A percentile compares a stretch with the other conserved stretches of the same genome.
Conservation (phyloP, 2,888 invertebrate species). For the Apoda limacodes region DNA sequence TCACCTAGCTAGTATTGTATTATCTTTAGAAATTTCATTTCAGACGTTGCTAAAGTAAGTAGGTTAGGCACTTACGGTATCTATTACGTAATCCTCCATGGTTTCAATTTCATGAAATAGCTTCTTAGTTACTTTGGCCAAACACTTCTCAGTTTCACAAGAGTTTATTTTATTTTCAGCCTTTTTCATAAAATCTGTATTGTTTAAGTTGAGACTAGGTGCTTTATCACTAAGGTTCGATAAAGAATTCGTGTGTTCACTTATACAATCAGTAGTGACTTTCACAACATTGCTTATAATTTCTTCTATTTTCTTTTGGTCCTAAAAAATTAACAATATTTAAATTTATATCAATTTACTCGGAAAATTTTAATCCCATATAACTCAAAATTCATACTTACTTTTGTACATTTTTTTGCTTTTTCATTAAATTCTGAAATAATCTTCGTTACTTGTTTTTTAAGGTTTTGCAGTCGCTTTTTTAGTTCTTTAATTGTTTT, state of each 20-base stretch:
- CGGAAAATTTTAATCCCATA: neutral
- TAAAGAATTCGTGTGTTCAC: conserved; percentile 21
- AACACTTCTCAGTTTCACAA: conserved; percentile 30
- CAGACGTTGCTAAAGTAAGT: too few relatives aligned
- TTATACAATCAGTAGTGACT: conserved; percentile 26
- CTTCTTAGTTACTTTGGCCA: conserved; percentile 23
- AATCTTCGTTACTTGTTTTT: conserved; percentile 20
- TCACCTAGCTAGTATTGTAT: too few relatives aligned
- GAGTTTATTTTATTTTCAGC: conserved; percentile 26
- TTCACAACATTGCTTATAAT: conserved; percentile 24
- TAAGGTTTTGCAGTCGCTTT: conserved; percentile 23
- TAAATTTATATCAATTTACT: neutral
- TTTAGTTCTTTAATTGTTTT: conserved; percentile 22
- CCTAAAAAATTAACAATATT: conserved; percentile 22
- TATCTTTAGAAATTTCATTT: too few relatives aligned
- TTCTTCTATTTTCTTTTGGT: conserved; percentile 24
- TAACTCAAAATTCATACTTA: conserved; percentile 18
- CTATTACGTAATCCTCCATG: too few relatives aligned
- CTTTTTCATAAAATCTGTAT: conserved; percentile 23
- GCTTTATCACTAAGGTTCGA: conserved; percentile 15
- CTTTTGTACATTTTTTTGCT: conserved; percentile 30
- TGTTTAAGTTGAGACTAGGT: conserved; percentile 17
- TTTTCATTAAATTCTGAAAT: conserved; percentile 24
- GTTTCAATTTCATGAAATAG: conserved; percentile 25
- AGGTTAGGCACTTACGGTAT: too few relatives aligned